Conservation (phyloP, 2,888 invertebrate genomes). For the Lepidochrysops patricia region DNA sequence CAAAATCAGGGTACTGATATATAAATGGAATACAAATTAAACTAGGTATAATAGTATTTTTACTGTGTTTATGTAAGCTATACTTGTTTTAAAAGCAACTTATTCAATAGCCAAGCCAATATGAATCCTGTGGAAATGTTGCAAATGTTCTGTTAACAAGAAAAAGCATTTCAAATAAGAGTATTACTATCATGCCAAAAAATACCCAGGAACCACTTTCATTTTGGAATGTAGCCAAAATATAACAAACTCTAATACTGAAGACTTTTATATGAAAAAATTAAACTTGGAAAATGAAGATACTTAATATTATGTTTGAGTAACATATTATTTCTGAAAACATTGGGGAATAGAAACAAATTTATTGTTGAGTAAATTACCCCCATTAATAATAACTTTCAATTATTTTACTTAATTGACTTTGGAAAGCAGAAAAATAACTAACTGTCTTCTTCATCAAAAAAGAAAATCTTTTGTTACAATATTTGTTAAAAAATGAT, state of each 20-base stretch:
- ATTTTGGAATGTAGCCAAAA: conserved; percentile 7
- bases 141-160: neutral
- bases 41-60: too few species aligned
- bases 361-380: neutral
- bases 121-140: neutral
- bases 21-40: too few species aligned
- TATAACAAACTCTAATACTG: neutral
- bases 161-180: neutral
- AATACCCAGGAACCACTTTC: conserved; percentile 2
- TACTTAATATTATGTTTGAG: neutral
- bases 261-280: neutral
- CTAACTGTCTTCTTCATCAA: too few species aligned
- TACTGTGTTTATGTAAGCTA: too few species aligned
- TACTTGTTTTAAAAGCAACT: too few species aligned
- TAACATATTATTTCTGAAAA: neutral
- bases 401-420: too few species aligned
- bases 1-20: too few species aligned
- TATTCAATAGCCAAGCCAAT: too few species aligned
- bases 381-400: conserved; percentile 4
- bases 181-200: conserved; percentile 9
- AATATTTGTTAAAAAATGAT: too few species aligned
- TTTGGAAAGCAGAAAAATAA: too few species aligned
- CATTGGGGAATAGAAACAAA: neutral
- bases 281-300: neutral
- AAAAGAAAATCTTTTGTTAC: too few species aligned